Evolutionary conservation across 2,888 invertebrate species (phyloP).

Genomic region (Meiosimyza platycephala): DNA sequence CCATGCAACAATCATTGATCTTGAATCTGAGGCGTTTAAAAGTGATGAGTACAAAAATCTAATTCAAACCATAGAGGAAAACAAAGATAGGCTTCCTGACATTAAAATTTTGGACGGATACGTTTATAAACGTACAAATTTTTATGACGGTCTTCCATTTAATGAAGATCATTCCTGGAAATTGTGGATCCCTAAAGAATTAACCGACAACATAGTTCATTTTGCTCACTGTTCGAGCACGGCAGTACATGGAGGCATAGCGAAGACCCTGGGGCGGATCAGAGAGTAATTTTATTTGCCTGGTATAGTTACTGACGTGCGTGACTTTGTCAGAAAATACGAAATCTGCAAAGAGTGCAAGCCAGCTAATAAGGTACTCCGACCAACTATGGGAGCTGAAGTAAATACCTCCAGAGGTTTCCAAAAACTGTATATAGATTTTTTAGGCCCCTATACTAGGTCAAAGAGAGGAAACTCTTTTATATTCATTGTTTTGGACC

Average conservation of each 20-base stretch:
- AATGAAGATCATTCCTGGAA: slow-evolving; percentile 24
- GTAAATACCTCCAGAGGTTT: slow-evolving; percentile 3
- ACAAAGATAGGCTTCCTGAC: slow-evolving; percentile 15
- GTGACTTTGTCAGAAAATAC: slow-evolving; percentile 17
- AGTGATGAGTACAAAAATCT: too few relatives aligned
- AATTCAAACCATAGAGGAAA: slow-evolving; percentile 17
- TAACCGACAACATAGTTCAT: slow-evolving; percentile 21
- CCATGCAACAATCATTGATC: too few relatives aligned
- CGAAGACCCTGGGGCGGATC: slow-evolving; percentile 32
- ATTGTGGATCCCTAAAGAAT: slow-evolving; percentile 14
- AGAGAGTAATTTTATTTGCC: slow-evolving; percentile 40
- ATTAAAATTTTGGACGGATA: slow-evolving; percentile 9
- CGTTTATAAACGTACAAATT: too few relatives aligned
- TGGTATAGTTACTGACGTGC: slow-evolving; percentile 17
- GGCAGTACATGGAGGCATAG: slow-evolving; percentile 28
- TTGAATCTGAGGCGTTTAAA: too few relatives aligned
- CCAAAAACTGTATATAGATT: slow-evolving; percentile 24
- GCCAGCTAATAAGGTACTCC: background rate
- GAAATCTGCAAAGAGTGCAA: slow-evolving; percentile 12
- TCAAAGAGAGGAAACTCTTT: too few relatives aligned
- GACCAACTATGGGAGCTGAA: too few relatives aligned
- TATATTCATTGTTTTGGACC: too few relatives aligned
- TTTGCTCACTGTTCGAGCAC: slow-evolving; percentile 36
- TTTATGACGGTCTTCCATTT: slow-evolving; percentile 5
- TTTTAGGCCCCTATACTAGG: too few relatives aligned